Evolutionary conservation across 2,113 vertebrate species (phyloP), one percentile per base, ranked within the genome.

Genomic region (Chloropsis hardwickii): DNA sequence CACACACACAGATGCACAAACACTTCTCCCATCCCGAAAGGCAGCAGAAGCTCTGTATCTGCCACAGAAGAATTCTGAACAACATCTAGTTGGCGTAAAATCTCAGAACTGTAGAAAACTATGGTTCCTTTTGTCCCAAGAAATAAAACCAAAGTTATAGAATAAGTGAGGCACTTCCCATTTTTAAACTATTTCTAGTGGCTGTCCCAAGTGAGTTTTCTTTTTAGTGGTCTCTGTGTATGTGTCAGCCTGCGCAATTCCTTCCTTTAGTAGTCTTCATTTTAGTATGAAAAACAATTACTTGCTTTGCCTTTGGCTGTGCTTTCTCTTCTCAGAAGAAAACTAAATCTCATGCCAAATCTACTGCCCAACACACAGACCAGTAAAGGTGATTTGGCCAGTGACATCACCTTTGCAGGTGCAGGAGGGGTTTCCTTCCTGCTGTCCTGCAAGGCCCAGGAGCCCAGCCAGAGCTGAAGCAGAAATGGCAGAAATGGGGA

Each of bases 1-100:
- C 27, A 51, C 0, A 0, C 1, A 4, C 9, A 50, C 11, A 9
- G 6, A n/a, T 14, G 19, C 24, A 70, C 5, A 65, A 44, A 39
- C 21, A 77, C 1, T 25, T 11, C 69, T 23, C 17, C n/a, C 33
- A 31, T 11, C 19, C 33, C 77, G 27, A 14, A 84, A 84, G 12
- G 24, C 29, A 81, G 22, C 5, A 89, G 29, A 19, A 1, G 1
- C 56, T 85, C 57, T 56, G 24, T 8, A 64, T 25, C 22, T 51
- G 11, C 19, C 24, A 35, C 14, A n/a, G 27, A 69, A 86, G 4
- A 91, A 62, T 15, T 22, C 51, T 42, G 33, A 70, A 54, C 2
- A 57, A 20, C 6, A 47, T 62, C 25, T 20, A 35, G 4, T 8
- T 71, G 39, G 14, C 25, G 20, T 58, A 44, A 81, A 69, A 76